Base-by-base conservation (phyloP, 2,113 vertebrate genomes). In the Poeciliopsis retropinna region DNA sequence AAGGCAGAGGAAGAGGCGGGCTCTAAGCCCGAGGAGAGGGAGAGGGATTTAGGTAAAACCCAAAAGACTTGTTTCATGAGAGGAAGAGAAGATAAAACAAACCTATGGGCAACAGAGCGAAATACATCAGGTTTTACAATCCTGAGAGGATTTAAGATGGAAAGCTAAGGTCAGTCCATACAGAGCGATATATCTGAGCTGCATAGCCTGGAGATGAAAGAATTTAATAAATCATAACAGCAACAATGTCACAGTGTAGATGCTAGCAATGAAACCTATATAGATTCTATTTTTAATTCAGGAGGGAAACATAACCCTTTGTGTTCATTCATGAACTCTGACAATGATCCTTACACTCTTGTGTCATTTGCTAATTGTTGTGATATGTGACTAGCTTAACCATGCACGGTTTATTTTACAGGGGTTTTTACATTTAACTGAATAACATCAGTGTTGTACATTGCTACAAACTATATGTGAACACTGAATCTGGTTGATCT, bases 21-120 rank as follows among this genome's bases (percentile, higher is more conserved):
- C 27, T 28, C 17, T 31, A 22, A 78, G 22, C 65, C 30, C 60
- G 63, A 76, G 30, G 19, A 64, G 65, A 82, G 34, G 57, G 64
- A 79, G 47, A 82, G 77, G 5, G 17, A 85, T 78, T 79, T 60
- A 60, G 65, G 81, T 81, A 57, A 74, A 78, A 72, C 27, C 19
- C 44, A 41, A 75, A 80, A 64, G 73, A 57, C 79, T 17, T 64
- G 62, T 72, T 78, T 72, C 64, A 74, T 64, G 60, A 68, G 28
- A 51, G 61, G 51, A 25, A 65, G 51, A 17, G 28, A 57, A 34
- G 54, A 80, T 51, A 41, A 47, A 75, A 78, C 64, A 82, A 67
- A 75, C 3, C 10, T 29, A 61, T 14, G 64, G 74, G 28, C 27
- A 62, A 31, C 39, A 62, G 34, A 68, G 63, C 25, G 28, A 54